A percentile compares a stretch with the other conserved stretches of the same genome.
Conservation (phyloP, 2,888 invertebrate genomes). For the Rhingia campestris region DNA sequence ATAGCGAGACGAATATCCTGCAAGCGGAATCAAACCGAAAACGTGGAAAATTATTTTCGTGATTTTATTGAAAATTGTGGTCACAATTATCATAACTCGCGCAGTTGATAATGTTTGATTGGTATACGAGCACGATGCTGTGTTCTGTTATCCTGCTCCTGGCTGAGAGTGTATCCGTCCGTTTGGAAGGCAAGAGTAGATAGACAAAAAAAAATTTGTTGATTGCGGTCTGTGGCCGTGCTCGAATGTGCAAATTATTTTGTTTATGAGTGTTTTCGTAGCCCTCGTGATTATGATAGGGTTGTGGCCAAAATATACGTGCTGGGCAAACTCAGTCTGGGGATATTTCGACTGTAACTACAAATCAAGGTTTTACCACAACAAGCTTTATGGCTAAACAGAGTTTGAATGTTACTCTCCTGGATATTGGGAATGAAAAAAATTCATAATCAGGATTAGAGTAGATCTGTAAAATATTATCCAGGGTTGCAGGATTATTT, state of each 20-base stretch:
- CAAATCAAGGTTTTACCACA: neutral
- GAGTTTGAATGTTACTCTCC: too few species aligned
- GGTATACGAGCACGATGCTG: slow-evolving; percentile 40
- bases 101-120: slow-evolving; percentile 70
- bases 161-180: slow-evolving; percentile 13
- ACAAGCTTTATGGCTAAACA: too few species aligned
- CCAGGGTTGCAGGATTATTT: too few species aligned
- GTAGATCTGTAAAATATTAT: too few species aligned
- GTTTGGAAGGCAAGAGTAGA: neutral
- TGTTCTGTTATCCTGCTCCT: neutral
- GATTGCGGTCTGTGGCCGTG: slow-evolving; percentile 60
- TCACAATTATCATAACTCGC: slow-evolving; percentile 72
- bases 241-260: slow-evolving; percentile 47
- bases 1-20: neutral
- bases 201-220: slow-evolving; percentile 48
- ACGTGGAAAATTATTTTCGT: slow-evolving; percentile 72
- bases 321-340: neutral
- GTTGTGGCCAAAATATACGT: slow-evolving; percentile 37
- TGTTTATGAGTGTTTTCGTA: slow-evolving; percentile 52
- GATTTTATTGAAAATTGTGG: slow-evolving; percentile 74
- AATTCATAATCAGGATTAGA: too few species aligned
- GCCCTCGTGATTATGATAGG: slow-evolving; percentile 36
- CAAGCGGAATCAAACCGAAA: slow-evolving; percentile 59
- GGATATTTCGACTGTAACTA: slow-evolving; percentile 15
- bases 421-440: too few species aligned